phyloP scores from a whole-genome alignment of 2,888 invertebrate genomes.

The Zaprionus lineosus region DNA sequence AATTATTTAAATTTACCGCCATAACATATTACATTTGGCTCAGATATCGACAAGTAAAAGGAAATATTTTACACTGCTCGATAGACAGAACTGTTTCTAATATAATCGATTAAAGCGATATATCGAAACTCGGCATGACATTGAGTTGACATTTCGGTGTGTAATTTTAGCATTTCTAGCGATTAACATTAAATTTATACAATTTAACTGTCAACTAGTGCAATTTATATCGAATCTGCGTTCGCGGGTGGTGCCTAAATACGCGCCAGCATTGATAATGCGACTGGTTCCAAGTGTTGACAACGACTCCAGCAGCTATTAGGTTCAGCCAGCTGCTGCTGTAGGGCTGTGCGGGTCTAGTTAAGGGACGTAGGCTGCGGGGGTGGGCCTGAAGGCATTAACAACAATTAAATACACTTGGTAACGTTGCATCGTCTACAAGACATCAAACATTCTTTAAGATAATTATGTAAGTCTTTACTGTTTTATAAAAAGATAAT shows the following conservation, averaged over 20 bases:
- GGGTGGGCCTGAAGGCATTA: conserved; percentile 28
- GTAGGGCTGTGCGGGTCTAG: conserved; percentile 25
- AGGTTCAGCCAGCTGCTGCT: conserved; percentile 42
- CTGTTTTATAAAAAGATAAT: no score
- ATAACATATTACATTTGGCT: not conserved
- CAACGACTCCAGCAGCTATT: conserved; percentile 39
- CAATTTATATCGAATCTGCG: conserved; percentile 8
- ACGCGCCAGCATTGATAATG: conserved; percentile 31
- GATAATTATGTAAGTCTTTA: conserved; percentile 47
- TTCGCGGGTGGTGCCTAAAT: conserved; percentile 5
- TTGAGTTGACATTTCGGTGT: conserved; percentile 80
- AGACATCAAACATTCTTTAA: conserved; percentile 20
- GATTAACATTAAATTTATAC: conserved; percentile 48
- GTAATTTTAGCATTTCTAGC: conserved; percentile 53
- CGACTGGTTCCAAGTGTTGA: conserved; percentile 15
- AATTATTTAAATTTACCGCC: conserved; percentile 1
- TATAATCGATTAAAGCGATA: conserved; percentile 28
- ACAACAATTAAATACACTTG: conserved; percentile 47
- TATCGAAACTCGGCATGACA: conserved; percentile 73
- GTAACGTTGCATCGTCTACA: conserved; percentile 17
- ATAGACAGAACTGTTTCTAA: not conserved
- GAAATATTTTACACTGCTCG: conserved; percentile 6
- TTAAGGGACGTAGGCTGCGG: conserved; percentile 18
- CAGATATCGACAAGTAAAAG: not conserved
- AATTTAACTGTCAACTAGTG: conserved; percentile 37